Base-by-base conservation (phyloP, 1,140 invertebrate species). In the Orussus abietinus region DNA sequence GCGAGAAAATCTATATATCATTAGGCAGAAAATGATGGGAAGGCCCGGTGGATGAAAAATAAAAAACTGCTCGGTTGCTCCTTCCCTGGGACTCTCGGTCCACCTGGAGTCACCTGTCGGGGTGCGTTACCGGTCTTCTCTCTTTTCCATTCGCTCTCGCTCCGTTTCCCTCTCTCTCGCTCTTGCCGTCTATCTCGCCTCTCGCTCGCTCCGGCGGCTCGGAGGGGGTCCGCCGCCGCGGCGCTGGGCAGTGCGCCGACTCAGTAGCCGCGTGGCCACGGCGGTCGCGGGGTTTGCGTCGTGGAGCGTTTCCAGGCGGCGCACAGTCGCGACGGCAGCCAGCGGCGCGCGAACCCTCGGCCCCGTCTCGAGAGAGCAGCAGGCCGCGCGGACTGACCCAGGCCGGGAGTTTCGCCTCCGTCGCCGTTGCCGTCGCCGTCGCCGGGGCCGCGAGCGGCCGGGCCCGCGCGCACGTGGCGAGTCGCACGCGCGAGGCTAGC, bases 251-350 rank as follows among this genome's bases (percentile, higher is more conserved):
- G 55, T 71, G 69, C 69, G 69, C 68, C 66, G 65, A 70, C 69
- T 69, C 69, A 65, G 67, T 65, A 62, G 59, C 64, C 67, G 66
- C 67, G 67, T 69, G 69, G 58, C 61, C 57, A 55, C 57, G 58
- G 57, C 54, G 57, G 55, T 54, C 58, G 57, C 53, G 64, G 66
- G 65, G 64, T 69, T 67, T 63, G 60, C 60, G 6, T 12, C 57
- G 59, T 54, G 38, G 57, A 62, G 56, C 57, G 45, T 50, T 51
- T 51, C 50, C 51, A 59, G 58, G 59, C 59, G 64, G 60, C 61
- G 65, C 64, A 71, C 64, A 71, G 68, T 71, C 68, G 68, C 67
- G 68, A 71, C 68, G 68, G 66, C 68, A 71, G 64, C 64, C 66
- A 71, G 64, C 68, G 68, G 64, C 66, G 68, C 68, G 65, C 65